phyloP scores from a whole-genome alignment of 2,113 vertebrate species.

The Trichechus manatus region DNA sequence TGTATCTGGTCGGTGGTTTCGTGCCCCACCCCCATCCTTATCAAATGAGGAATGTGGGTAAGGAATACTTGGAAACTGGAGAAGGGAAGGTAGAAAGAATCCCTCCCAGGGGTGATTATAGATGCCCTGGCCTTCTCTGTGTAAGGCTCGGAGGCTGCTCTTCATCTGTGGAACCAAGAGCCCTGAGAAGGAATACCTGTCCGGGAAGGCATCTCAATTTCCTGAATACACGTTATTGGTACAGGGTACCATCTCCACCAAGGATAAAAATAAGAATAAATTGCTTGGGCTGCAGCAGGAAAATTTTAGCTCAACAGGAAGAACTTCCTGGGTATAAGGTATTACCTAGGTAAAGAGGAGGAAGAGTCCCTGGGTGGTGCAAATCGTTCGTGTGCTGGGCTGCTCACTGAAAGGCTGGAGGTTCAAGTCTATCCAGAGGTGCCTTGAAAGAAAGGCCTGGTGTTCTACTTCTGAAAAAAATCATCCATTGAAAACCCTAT shows the following conservation, averaged over 20 bases:
- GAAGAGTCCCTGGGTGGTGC: background rate
- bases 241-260: background rate
- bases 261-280: background rate
- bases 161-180: background rate
- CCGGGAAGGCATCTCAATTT: background rate
- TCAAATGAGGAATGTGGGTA: background rate
- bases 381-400: background rate
- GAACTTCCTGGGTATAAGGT: background rate
- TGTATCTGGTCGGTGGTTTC: background rate
- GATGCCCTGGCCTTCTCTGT: background rate
- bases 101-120: background rate
- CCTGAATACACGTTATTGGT: background rate
- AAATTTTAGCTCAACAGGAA: background rate
- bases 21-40: background rate
- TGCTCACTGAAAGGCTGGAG: background rate
- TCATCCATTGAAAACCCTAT: background rate
- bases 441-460: background rate
- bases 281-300: background rate
- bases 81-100: background rate
- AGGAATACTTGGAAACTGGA: background rate
- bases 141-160: background rate
- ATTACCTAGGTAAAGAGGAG: background rate
- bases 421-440: background rate
- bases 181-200: background rate
- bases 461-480: background rate